These are phyloP conservation scores for Malurus melanocephalus DNA, from an alignment of 2,113 vertebrate genomes.

Conservation along the genomic window DNA sequence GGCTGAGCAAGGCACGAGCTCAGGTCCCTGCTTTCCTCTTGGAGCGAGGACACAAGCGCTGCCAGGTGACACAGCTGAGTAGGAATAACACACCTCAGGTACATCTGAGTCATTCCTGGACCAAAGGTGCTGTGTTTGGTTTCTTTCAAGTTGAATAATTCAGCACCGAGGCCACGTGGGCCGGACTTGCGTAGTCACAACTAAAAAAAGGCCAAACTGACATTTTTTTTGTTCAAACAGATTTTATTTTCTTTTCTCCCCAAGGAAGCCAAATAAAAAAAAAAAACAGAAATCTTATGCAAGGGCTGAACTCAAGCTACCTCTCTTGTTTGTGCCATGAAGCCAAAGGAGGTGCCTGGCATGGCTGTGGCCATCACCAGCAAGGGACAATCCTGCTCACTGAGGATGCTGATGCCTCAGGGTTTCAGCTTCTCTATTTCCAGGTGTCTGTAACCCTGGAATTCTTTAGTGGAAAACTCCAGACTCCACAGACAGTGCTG, in stretches of 20 bases:
- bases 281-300: background rate
- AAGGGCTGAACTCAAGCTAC: background rate
- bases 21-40: background rate
- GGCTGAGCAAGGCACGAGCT: rapidly evolving
- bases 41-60: no score
- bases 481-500: no score
- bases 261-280: background rate
- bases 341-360: background rate
- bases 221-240: background rate
- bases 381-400: background rate
- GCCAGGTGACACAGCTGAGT: background rate
- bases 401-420: no score
- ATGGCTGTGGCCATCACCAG: background rate
- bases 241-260: background rate
- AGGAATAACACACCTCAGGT: no score
- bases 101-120: background rate
- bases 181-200: background rate
- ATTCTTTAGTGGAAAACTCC: no score
- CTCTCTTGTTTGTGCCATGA: background rate
- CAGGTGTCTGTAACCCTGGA: no score
- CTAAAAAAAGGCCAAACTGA: slow-evolving; percentile 30
- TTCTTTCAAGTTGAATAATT: background rate
- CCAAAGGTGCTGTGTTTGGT: background rate
- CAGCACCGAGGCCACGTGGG: background rate
- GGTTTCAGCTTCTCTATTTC: no score